Base-by-base conservation (phyloP, 2,797 vertebrate genomes). In the Falco biarmicus region DNA sequence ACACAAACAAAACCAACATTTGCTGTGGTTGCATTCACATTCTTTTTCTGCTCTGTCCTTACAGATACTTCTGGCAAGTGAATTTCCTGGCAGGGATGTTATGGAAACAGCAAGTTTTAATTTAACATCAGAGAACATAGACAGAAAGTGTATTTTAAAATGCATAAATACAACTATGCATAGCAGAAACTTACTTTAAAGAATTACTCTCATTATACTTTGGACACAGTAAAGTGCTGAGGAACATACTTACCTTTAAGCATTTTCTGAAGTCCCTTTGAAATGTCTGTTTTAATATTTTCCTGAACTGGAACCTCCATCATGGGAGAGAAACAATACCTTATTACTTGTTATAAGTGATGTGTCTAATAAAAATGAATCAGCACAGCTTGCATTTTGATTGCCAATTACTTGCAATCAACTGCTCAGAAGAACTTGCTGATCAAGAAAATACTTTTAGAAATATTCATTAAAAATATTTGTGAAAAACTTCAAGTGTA, bases 301-400 rank as follows among this genome's bases (percentile, higher is more conserved):
- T 56, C 56, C 86, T 84, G 80, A 93, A 88, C 77, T 78, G 83
- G 57, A 92, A 91, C 66, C 43, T 94, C 51, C 66, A 70, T 69
- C 74, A 87, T n/a, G 51, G 66, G 51, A 90, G 59, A 89, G 51
- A 95, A 91, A 94, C 87, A 95, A 93, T 90, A 84, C 54, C 66
- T 96, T 82, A 48, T 66, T 93, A 21, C 66, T 96, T 79, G 51
- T 66, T 93, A 17, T 77, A 94, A 84, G 45, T 53, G 70, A 64
- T 79, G 60, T 60, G 15, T 54, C 88, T 91, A 95, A 93, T 86
- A 92, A 95, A 88, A 95, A 82, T 84, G 70, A 96, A 93, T 73
- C 74, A 82, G 70, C 39, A 82, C 51, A 95, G 91, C 74, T 84
- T 91, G 90, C 85, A 90, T 95, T 96, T 95, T 95, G 88, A 96